Evolutionary conservation across 2,888 invertebrate genomes (phyloP).

Genomic region (Calameuta filiformis): DNA sequence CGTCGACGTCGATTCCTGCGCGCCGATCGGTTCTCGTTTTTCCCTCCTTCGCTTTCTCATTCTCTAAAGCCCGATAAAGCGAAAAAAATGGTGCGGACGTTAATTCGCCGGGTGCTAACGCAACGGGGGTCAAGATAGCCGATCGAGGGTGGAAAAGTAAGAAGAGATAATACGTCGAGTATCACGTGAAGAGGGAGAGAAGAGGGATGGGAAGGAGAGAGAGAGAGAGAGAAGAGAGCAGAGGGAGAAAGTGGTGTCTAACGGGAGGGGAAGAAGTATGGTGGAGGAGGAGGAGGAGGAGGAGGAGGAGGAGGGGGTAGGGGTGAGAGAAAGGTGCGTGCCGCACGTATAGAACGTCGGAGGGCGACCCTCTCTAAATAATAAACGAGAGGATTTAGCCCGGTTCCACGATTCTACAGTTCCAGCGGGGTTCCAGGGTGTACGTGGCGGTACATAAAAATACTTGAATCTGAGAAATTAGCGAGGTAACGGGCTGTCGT

Average conservation of each 20-base stretch:
- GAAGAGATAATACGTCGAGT: slow-evolving; percentile 42
- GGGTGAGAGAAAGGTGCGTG: neutral
- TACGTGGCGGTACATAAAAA: slow-evolving; percentile 60
- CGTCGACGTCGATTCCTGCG: too few species aligned
- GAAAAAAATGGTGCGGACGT: neutral
- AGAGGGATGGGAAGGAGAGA: neutral
- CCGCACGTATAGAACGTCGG: slow-evolving; percentile 11
- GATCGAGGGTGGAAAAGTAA: slow-evolving; percentile 24
- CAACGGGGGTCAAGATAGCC: slow-evolving; percentile 24
- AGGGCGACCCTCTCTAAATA: slow-evolving; percentile 58
- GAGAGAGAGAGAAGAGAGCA: slow-evolving; percentile 5
- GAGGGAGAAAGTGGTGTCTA: slow-evolving; percentile 3
- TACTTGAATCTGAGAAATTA: slow-evolving; percentile 67
- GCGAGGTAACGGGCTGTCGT: slow-evolving; percentile 58
- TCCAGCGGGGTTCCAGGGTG: slow-evolving; percentile 6
- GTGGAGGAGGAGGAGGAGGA: neutral
- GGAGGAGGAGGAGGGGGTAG: neutral
- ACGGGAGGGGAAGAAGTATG: neutral
- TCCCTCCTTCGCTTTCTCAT: too few species aligned
- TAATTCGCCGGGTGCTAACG: slow-evolving; percentile 30
- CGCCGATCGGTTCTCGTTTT: too few species aligned
- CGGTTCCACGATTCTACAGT: slow-evolving; percentile 33
- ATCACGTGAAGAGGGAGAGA: slow-evolving; percentile 38
- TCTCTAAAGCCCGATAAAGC: too few species aligned
- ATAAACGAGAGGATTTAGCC: slow-evolving; percentile 65